A percentile compares a stretch with the other conserved stretches of the same genome.
Conservation (phyloP, 2,797 vertebrate species). For the Mionectes olivaceus region DNA sequence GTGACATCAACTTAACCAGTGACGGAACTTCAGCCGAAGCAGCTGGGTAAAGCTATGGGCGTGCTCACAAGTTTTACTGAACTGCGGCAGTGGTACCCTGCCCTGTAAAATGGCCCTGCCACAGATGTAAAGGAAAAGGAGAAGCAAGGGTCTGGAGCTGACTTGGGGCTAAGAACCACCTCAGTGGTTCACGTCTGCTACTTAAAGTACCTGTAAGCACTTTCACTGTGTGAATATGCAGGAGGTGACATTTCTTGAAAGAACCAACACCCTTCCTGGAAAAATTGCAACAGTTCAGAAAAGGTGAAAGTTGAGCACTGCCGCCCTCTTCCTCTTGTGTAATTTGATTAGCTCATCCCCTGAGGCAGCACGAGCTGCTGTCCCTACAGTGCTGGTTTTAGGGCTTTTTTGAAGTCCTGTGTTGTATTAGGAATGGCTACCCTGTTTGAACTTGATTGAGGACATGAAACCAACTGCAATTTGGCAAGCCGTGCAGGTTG, state of each 20-base stretch:
- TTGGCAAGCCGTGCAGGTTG: not conserved
- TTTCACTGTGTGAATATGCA: not conserved
- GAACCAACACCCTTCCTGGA: not conserved
- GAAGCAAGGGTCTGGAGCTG: not conserved
- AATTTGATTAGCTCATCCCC: not conserved
- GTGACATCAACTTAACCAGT: rapidly evolving
- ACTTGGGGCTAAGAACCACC: not conserved
- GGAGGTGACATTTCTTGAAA: not conserved
- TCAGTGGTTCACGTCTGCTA: not conserved
- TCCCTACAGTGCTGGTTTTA: not conserved
- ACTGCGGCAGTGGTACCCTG: too few species aligned
- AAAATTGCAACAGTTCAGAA: not conserved
- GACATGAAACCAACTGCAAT: not conserved
- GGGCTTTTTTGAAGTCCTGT: not conserved
- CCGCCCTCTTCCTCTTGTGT: not conserved
- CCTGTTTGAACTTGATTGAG: not conserved
- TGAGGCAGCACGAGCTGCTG: not conserved
- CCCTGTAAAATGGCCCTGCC: not conserved
- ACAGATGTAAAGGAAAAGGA: not conserved
- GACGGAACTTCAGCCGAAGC: not conserved
- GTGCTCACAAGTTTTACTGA: not conserved
- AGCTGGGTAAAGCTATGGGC: not conserved
- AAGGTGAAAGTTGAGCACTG: not conserved
- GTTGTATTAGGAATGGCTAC: not conserved
- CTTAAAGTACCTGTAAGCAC: not conserved